A percentile compares a stretch with the other conserved stretches of the same genome.
Conservation (phyloP, 2,888 invertebrate species). For the Sympetrum striolatum region DNA sequence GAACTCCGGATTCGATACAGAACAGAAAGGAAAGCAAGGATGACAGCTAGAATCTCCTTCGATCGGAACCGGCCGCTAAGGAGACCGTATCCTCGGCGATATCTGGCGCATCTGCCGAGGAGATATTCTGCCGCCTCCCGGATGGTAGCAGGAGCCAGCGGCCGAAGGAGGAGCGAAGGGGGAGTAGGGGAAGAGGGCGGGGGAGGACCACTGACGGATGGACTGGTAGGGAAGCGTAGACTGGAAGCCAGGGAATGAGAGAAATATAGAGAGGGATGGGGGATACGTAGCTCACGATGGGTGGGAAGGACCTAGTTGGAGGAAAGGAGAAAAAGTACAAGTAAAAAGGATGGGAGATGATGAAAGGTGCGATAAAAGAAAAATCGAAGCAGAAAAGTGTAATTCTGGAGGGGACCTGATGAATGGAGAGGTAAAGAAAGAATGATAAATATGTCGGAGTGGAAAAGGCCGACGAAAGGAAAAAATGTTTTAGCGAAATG, state of each 20-base stretch:
- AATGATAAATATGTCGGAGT: too few species aligned
- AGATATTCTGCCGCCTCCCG: not conserved
- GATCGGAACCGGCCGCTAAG: not conserved
- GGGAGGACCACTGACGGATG: not conserved
- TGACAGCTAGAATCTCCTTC: not conserved
- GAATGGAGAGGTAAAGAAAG: too few species aligned
- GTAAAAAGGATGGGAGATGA: not conserved
- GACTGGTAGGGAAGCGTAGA: not conserved
- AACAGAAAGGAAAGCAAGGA: not conserved
- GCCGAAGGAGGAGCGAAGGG: not conserved
- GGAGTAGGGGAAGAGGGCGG: not conserved
- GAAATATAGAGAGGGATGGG: not conserved
- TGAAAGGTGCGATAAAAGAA: not conserved
- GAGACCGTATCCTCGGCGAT: not conserved
- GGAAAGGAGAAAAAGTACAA: not conserved
- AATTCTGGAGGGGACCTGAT: too few species aligned
- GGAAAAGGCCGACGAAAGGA: too few species aligned
- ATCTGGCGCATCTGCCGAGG: slow-evolving; percentile 20
- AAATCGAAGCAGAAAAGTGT: not conserved
- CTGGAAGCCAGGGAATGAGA: not conserved
- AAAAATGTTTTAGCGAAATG: too few species aligned
- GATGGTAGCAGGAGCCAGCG: not conserved
- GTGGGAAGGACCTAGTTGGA: not conserved
- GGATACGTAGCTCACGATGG: not conserved
- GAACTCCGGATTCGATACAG: too few species aligned